Evolutionary conservation across 2,888 invertebrate genomes (phyloP), one percentile per base, ranked within the genome.

Genomic region (Malthinus seriepunctatus): DNA sequence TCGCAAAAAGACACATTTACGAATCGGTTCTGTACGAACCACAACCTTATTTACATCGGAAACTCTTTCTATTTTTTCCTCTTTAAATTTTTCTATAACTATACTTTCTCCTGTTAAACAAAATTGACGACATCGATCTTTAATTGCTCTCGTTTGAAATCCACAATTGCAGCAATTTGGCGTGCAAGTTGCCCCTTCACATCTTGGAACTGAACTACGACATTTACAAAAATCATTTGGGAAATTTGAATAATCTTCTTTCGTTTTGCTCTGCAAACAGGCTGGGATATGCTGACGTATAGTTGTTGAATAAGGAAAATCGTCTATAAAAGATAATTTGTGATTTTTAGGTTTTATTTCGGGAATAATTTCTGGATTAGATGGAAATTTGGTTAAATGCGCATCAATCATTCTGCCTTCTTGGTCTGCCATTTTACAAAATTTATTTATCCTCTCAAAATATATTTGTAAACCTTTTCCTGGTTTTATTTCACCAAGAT

Each of bases 271-370:
- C n/a, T n/a, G n/a, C n/a, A 51, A 11, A 46, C 11, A 57, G 14
- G 51, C 35, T n/a, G 51, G 52, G 3, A 11, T 34, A 12, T 58
- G 42, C 12, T 9, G 35, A 37, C 14, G 32, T 3, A 32, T 8
- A 8, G 31, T 8, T 5, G 3, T 32, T 3, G 11, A n/a, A 32
- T 60, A 60, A 4, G 60, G 55, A 37, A 54, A 51, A 47, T 60
- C 60, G 11, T 60, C 60, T 11, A 60, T 15, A 37, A 60, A 60
- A 2, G 51, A 51, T 10, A 60, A 32, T 51, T 55, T 60, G 15
- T 60, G 60, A 32, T 55, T n/a, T 8, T 8, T 0, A 2, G 55
- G 55, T 44, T 42, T 54, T 14, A 12, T 6, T 44, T 42, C n/a
- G 6, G 59, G 59, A 42, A 6, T 12, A 2, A 31, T 8, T n/a